Base-by-base conservation (phyloP, 2,888 invertebrate species). In the Neria commutata region DNA sequence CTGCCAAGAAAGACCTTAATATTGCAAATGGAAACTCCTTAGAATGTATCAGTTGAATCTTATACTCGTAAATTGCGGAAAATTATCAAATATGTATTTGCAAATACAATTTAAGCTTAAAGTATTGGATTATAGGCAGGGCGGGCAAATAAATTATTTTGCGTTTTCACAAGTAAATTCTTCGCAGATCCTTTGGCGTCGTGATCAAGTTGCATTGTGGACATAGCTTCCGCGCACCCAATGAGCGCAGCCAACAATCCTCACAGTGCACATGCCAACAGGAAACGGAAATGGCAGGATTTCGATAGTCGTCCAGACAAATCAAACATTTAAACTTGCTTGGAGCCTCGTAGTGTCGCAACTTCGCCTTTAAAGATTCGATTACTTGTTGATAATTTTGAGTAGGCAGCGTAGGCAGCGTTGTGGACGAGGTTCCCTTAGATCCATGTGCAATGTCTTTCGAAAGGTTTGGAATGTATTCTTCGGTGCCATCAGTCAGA, bases 241-340 rank as follows among this genome's bases (percentile, higher is more conserved):
- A 63, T 1, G 89, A 89, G 56, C 89, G 87, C 0, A 90, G 80
- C 90, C 90, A 90, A 68, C 90, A 90, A 26, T 86, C 86, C 84
- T 96, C 95, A 75, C 97, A 97, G 80, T 96, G 93, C 0, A 96
- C 95, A 81, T 97, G 97, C 96, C 96, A 97, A 81, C 97, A 97
- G 75, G 94, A 94, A 61, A 95, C 91, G 1, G 96, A 96, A 54
- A 94, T 94, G 5, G 95, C 90, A 0, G 96, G 95, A 40, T 91
- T 92, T 56, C 86, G 86, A 80, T 94, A 94, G 26, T 89, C 86
- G 54, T 92, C 94, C 84, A 95, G 88, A 76, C 95, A 95, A 67
- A 95, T 95, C 53, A 95, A 85, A 83, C 95, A 95, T 80, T 94
- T 94, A 64, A 88, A 88, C 81, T 90, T 88, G 58, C 85, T 84